Conservation (phyloP, 2,888 invertebrate species). For the Drosophila paucipuncta region DNA sequence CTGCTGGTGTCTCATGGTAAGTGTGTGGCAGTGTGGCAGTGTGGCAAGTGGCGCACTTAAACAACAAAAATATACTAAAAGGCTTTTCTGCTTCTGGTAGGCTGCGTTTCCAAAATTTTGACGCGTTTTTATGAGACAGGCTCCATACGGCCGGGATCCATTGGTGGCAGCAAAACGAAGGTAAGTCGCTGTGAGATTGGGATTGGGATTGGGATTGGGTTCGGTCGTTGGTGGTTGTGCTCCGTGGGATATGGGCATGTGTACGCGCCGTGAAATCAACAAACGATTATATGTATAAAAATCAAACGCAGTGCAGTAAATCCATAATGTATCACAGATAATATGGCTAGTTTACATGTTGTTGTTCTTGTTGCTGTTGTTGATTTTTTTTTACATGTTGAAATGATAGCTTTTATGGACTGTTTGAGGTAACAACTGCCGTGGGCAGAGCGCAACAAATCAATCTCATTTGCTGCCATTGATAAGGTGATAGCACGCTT, state of each 20-base stretch:
- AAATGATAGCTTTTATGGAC: constrained; percentile 57
- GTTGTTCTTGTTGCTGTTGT: constrained; percentile 17
- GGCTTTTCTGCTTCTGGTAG: constrained; percentile 56
- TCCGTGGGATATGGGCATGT: constrained; percentile 56
- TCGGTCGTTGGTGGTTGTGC: not conserved
- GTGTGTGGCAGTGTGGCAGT: constrained; percentile 49
- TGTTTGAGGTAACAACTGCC: constrained; percentile 39
- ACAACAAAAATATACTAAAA: constrained; percentile 5
- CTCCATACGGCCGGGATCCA: constrained; percentile 97
- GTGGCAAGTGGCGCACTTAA: not conserved
- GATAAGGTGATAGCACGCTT: constrained; percentile 63
- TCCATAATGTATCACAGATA: constrained; percentile 73
- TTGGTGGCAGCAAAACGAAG: constrained; percentile 98
- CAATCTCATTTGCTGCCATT: constrained; percentile 70
- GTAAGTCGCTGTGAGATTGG: constrained; percentile 86
- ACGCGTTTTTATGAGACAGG: constrained; percentile 99
- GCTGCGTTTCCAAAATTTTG: constrained; percentile 98
- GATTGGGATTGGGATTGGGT: not conserved
- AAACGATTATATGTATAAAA: constrained; percentile 73
- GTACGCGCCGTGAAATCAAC: constrained; percentile 70
- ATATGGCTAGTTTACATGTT: constrained; percentile 69
- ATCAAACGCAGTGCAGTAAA: constrained; percentile 78
- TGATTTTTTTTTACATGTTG: constrained; percentile 26
- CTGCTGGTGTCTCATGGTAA: constrained; percentile 95
- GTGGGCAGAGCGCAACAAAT: constrained; percentile 78